Conservation (phyloP, 2,113 vertebrate species). For the Corvus moneduloides region DNA sequence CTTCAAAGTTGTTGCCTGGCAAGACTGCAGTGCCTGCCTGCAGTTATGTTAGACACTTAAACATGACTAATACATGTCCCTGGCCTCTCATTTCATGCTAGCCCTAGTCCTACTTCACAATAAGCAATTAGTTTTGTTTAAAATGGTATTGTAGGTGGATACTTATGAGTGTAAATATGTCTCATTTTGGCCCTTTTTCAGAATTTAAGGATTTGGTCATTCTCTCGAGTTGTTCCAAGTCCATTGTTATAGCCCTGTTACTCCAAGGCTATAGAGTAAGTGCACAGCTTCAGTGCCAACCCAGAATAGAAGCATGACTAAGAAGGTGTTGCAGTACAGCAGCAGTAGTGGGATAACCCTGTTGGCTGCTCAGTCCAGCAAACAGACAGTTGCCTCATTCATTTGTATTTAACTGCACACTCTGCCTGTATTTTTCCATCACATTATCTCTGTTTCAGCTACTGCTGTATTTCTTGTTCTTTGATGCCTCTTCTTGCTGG, state of each 20-base stretch:
- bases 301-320: accelerated
- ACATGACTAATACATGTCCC: accelerated
- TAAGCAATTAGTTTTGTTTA: neutral
- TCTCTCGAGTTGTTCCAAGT: neutral
- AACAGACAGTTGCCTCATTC: neutral
- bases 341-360: neutral
- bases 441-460: neutral
- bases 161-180: neutral
- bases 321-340: neutral
- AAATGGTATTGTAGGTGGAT: neutral
- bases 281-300: neutral
- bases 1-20: neutral
- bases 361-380: neutral
- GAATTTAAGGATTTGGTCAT: neutral
- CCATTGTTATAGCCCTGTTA: neutral
- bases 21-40: neutral
- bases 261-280: neutral
- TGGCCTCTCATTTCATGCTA: neutral
- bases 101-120: neutral
- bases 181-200: neutral
- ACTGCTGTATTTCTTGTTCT: neutral
- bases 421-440: neutral
- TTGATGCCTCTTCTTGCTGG: neutral
- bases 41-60: neutral
- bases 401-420: neutral